phyloP scores from a whole-genome alignment of 1,140 invertebrate species.

The Asbolus verrucosus region DNA sequence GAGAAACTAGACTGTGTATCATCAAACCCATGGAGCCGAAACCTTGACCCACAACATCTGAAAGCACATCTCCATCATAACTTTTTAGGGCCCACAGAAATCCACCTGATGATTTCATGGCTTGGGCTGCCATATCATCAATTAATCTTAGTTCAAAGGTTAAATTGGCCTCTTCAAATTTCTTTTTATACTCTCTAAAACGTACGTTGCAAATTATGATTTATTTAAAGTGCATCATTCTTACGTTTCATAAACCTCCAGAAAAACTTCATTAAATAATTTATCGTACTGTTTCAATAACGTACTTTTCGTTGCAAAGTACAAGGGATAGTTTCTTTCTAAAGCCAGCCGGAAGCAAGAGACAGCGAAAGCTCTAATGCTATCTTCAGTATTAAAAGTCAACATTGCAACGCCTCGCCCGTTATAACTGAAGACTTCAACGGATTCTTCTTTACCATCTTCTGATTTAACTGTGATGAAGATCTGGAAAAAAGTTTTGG shows the following conservation, averaged over 20 bases:
- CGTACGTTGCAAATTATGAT: neutral
- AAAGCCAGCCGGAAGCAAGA: slow-evolving; percentile 75
- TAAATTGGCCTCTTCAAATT: slow-evolving; percentile 74
- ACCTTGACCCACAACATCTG: slow-evolving; percentile 81
- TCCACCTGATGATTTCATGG: slow-evolving; percentile 78
- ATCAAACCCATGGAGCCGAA: slow-evolving; percentile 91
- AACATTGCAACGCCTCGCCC: slow-evolving; percentile 75
- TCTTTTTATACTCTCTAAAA: slow-evolving; percentile 72
- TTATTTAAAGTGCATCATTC: neutral
- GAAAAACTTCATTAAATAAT: slow-evolving; percentile 79
- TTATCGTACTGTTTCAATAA: slow-evolving; percentile 80
- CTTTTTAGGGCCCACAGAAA: slow-evolving; percentile 86
- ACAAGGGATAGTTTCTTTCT: slow-evolving; percentile 73
- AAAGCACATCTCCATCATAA: slow-evolving; percentile 84
- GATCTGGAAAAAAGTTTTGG: slow-evolving; percentile 60
- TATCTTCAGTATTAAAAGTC: slow-evolving; percentile 80
- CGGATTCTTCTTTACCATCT: slow-evolving; percentile 61
- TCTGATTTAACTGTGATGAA: slow-evolving; percentile 68
- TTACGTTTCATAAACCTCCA: slow-evolving; percentile 75
- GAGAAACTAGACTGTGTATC: slow-evolving; percentile 93
- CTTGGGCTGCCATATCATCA: slow-evolving; percentile 85
- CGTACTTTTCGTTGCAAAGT: slow-evolving; percentile 80
- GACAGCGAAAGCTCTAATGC: slow-evolving; percentile 74
- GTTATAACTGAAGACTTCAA: slow-evolving; percentile 73
- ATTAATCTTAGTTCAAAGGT: slow-evolving; percentile 84